Conservation (phyloP, 92 coral and sea anemone species). For the Siderastrea siderea region DNA sequence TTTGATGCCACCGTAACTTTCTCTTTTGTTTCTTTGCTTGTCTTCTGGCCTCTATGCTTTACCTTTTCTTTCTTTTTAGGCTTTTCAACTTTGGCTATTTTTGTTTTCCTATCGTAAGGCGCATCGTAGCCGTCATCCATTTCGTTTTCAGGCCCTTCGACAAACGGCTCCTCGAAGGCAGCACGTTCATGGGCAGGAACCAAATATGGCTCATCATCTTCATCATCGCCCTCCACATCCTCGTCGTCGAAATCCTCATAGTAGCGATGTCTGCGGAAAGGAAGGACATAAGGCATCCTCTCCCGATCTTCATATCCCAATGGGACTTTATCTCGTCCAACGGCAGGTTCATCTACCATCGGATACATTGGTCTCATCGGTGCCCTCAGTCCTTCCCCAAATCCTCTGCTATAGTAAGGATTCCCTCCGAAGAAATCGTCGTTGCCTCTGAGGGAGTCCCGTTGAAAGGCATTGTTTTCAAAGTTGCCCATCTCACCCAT, state of each 20-base stretch:
- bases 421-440: background rate
- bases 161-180: constrained; percentile 53
- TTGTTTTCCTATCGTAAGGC: constrained; percentile 81
- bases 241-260: constrained; percentile 71
- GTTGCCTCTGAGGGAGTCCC: constrained; percentile 37
- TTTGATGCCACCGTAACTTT: constrained; percentile 38
- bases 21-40: constrained; percentile 25
- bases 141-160: constrained; percentile 63
- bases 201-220: constrained; percentile 28
- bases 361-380: constrained; percentile 64
- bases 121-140: constrained; percentile 79
- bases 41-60: constrained; percentile 16
- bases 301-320: constrained; percentile 57
- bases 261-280: constrained; percentile 53
- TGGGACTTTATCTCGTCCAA: constrained; percentile 84
- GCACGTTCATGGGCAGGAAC: constrained; percentile 39
- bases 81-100: constrained; percentile 70
- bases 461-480: constrained; percentile 22
- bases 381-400: constrained; percentile 48
- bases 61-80: constrained; percentile 28
- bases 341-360: constrained; percentile 81
- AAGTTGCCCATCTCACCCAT: constrained; percentile 59
- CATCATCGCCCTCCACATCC: constrained; percentile 66
- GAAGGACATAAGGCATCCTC: constrained; percentile 30
- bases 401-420: constrained; percentile 35